These are phyloP conservation scores for Harpagoxenus sublaevis DNA, from an alignment of 2,888 invertebrate genomes.

Conservation along the genomic window DNA sequence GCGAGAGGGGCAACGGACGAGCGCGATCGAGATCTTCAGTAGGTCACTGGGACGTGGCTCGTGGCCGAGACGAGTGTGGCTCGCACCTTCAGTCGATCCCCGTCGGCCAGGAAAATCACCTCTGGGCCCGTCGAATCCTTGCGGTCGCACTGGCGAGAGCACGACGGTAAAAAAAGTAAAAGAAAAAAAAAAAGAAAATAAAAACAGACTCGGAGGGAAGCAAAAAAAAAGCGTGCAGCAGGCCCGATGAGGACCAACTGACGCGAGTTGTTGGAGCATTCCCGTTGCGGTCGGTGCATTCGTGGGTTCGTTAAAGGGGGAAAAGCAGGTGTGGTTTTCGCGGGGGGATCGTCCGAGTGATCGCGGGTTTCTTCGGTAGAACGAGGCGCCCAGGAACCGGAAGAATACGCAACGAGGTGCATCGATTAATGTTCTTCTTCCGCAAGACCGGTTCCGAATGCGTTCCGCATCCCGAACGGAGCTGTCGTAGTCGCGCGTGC, in stretches of 20 bases:
- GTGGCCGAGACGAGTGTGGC: constrained; percentile 83
- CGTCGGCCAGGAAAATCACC: constrained; percentile 84
- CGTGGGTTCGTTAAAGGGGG: constrained; percentile 52
- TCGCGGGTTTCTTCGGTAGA: constrained; percentile 55
- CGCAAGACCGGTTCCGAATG: constrained; percentile 9
- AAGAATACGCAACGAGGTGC: constrained; percentile 64
- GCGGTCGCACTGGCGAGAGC: constrained; percentile 56
- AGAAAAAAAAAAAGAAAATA: neutral
- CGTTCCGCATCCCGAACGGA: neutral
- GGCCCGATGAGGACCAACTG: constrained; percentile 77
- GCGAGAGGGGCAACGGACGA: constrained; percentile 71
- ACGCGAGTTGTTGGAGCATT: constrained; percentile 62
- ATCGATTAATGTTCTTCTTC: constrained; percentile 57
- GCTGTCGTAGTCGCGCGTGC: constrained; percentile 5
- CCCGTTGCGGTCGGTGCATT: constrained; percentile 64
- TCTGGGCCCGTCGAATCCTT: constrained; percentile 78
- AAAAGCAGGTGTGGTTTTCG: constrained; percentile 18
- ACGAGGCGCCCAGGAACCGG: constrained; percentile 29
- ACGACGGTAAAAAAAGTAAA: constrained; percentile 34
- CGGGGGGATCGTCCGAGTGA: constrained; percentile 36
- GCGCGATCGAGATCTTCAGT: constrained; percentile 81
- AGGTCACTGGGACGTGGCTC: constrained; percentile 86
- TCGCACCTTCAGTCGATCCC: constrained; percentile 85
- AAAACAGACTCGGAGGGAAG: constrained; percentile 34
- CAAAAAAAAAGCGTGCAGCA: constrained; percentile 7